Evolutionary conservation across 2,888 invertebrate species (phyloP).

Genomic region (Stenodema calcarata): DNA sequence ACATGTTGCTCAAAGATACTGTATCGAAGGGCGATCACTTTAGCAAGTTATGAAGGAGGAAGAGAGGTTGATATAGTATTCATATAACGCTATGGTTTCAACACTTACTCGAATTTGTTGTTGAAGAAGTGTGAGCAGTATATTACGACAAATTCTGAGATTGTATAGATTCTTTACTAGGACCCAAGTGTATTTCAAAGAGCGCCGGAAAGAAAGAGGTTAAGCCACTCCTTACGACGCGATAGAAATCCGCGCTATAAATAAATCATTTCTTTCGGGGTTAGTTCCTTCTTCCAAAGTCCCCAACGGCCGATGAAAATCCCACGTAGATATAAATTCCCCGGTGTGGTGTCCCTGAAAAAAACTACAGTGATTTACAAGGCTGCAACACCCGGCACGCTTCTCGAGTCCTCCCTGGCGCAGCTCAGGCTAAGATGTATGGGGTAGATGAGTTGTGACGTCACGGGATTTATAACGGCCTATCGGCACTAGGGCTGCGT

Average conservation of each 20-base stretch:
- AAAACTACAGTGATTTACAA: slow-evolving; percentile 33
- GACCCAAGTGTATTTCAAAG: slow-evolving; percentile 15
- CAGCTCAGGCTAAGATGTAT: neutral
- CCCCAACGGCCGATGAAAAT: slow-evolving; percentile 45
- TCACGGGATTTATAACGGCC: slow-evolving; percentile 47
- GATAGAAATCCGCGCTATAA: slow-evolving; percentile 41
- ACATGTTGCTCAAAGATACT: no score
- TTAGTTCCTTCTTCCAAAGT: slow-evolving; percentile 28
- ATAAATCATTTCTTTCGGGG: slow-evolving; percentile 40
- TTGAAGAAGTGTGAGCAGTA: neutral
- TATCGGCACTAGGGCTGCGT: slow-evolving; percentile 29
- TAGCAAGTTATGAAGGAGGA: no score
- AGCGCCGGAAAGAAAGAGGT: neutral
- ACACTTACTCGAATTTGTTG: no score
- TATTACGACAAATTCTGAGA: neutral
- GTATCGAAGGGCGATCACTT: no score
- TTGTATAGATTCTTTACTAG: neutral
- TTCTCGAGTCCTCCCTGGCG: neutral
- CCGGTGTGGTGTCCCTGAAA: slow-evolving; percentile 11
- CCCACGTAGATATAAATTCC: slow-evolving; percentile 42
- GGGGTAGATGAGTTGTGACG: slow-evolving; percentile 45
- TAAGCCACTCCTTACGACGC: slow-evolving; percentile 41
- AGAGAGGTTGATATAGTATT: no score
- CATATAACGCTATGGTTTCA: no score
- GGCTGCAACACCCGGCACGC: slow-evolving; percentile 30